Evolutionary conservation across 2,888 invertebrate species (phyloP).

Genomic region (Napeogenes sylphis): DNA sequence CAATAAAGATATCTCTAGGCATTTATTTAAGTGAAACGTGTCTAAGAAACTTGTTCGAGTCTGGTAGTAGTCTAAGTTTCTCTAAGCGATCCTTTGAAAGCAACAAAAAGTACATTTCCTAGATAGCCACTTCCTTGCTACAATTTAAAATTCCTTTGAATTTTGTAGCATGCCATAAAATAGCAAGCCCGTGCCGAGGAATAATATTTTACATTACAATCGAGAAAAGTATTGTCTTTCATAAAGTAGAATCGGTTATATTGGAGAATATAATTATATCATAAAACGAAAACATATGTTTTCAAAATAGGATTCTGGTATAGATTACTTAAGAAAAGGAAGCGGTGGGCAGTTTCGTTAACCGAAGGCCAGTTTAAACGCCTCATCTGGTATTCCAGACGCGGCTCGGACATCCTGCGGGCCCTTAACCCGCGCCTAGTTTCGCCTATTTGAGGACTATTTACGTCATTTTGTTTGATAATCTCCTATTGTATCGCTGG

Average conservation of each 20-base stretch:
- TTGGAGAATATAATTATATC: conserved; percentile 14
- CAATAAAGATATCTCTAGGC: conserved; percentile 28
- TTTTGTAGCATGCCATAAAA: conserved; percentile 25
- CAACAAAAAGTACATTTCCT: conserved; percentile 32
- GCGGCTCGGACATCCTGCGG: conserved; percentile 64
- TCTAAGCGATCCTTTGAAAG: conserved; percentile 35
- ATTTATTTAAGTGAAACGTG: conserved; percentile 33
- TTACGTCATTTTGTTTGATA: conserved; percentile 76
- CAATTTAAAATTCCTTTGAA: conserved; percentile 33
- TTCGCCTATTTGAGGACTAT: conserved; percentile 69
- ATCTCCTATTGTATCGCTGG: conserved; percentile 74
- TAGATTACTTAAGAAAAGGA: conserved; percentile 29
- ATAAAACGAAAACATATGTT: conserved; percentile 18
- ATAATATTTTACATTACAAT: conserved; percentile 5
- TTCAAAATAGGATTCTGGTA: conserved; percentile 23
- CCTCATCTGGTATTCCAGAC: conserved; percentile 72
- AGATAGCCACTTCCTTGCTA: conserved; percentile 31
- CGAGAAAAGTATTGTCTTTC: conserved; percentile 2
- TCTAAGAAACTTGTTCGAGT: conserved; percentile 32
- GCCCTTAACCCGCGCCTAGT: conserved; percentile 71
- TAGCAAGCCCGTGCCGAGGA: conserved; percentile 3
- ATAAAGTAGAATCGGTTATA: conserved; percentile 11
- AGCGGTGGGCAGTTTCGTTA: conserved; percentile 24
- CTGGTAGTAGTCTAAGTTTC: conserved; percentile 33
- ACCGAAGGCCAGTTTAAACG: conserved; percentile 26